Base-by-base conservation (phyloP, 2,113 vertebrate species). In the Callionymus lyra region DNA sequence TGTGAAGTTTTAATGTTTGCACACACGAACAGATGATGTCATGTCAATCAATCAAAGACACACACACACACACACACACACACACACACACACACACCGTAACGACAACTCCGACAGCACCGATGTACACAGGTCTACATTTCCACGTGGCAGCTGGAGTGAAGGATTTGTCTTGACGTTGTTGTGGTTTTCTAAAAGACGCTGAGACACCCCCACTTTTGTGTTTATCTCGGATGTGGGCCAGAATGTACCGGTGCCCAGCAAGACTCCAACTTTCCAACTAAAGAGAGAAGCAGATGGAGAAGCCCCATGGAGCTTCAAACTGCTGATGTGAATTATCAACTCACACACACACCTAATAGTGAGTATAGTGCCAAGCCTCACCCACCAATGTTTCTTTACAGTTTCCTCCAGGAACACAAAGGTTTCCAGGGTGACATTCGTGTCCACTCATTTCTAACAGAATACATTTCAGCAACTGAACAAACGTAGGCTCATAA, bases 231-330 rank as follows among this genome's bases (percentile, higher is more conserved):
- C 38, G 43, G 71, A 53, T 10, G 15, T 12, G 34, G 52, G 47
- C 65, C 72, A 69, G 48, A 56, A 65, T 41, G 9, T 36, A 15
- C 8, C 10, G 35, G 31, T 68, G 59, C 64, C 59, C 54, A 35
- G 53, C 47, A 10, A 53, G 34, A 37, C 55, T 31, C 15, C 31
- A 31, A 35, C 34, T 36, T 31, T 43, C 52, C 17, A 42, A 49
- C 56, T 17, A 14, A 62, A 58, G 50, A 63, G 46, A 14, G 52
- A 44, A 72, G 16, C 80, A 75, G 69, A 74, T 70, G 71, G 44
- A 38, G 44, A 38, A 32, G 18, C 63, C 57, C 56, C 9, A 37
- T 43, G 31, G 50, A 36, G 50, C 31, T 14, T n/a, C 47, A 41
- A 64, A 58, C 41, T 51, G 56, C 52, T 63, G 60, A 72, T 66